Evolutionary conservation across 2,888 invertebrate genomes (phyloP).

Genomic region (Bombylius major): DNA sequence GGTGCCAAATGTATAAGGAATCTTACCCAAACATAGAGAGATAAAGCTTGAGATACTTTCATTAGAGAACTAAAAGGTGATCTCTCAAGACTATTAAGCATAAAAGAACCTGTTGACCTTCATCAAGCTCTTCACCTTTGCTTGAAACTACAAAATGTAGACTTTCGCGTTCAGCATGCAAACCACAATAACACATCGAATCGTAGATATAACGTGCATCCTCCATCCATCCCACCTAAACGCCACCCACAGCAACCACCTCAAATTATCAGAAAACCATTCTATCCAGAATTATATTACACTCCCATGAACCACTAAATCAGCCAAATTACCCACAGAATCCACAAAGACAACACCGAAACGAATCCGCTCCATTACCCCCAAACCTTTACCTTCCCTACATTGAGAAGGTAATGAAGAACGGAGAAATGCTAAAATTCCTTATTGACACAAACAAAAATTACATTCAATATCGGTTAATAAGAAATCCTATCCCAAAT

Average conservation of each 20-base stretch:
- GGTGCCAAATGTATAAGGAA: conserved; percentile 10
- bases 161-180: neutral
- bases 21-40: conserved; percentile 11
- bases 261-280: neutral
- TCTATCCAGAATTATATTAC: conserved; percentile 1
- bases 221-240: neutral
- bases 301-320: neutral
- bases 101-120: conserved; percentile 1
- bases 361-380: neutral
- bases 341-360: neutral
- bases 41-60: conserved; percentile 17
- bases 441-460: conserved; percentile 15
- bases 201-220: neutral
- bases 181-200: neutral
- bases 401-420: conserved; percentile 12
- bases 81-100: conserved; percentile 4
- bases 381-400: conserved; percentile 14
- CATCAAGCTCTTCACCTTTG: neutral
- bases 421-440: conserved; percentile 13
- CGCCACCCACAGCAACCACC: neutral
- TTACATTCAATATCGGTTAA: conserved; percentile 11
- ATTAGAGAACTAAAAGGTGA: conserved; percentile 14
- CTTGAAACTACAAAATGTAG: neutral
- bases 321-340: neutral
- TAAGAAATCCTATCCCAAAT: conserved; percentile 8